Conservation (phyloP, 2,113 vertebrate genomes). For the Elachura formosa region DNA sequence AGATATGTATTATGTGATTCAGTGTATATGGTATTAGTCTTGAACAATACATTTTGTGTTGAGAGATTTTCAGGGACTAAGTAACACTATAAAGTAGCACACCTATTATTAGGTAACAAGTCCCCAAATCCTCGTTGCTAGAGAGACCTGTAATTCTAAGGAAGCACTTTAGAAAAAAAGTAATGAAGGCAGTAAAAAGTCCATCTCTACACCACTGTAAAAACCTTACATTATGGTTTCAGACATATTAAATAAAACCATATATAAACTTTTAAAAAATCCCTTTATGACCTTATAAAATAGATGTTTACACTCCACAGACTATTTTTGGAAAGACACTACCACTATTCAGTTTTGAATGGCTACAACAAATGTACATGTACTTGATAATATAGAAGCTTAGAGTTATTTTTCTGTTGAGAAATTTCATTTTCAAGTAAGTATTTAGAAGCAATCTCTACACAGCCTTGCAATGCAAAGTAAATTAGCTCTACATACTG, state of each 20-base stretch:
- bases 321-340: background rate
- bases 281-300: slow-evolving; percentile 4
- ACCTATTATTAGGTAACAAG: background rate
- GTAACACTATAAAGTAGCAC: background rate
- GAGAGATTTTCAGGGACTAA: background rate
- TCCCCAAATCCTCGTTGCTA: background rate
- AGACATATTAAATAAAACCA: slow-evolving; percentile 18
- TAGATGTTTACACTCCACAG: background rate
- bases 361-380: background rate
- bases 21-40: background rate
- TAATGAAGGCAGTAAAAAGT: background rate
- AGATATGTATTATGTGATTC: background rate
- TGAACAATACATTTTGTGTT: background rate
- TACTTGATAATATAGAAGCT: background rate
- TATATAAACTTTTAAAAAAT: background rate
- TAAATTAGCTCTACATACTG: background rate
- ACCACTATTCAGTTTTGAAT: background rate
- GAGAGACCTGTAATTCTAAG: background rate
- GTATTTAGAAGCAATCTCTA: background rate
- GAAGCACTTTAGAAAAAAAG: background rate
- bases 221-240: background rate
- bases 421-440: background rate
- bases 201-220: background rate
- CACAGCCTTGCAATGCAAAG: background rate
- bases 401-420: background rate